phyloP scores from a whole-genome alignment of 1,140 invertebrate genomes.

The Cotesia typhae region DNA sequence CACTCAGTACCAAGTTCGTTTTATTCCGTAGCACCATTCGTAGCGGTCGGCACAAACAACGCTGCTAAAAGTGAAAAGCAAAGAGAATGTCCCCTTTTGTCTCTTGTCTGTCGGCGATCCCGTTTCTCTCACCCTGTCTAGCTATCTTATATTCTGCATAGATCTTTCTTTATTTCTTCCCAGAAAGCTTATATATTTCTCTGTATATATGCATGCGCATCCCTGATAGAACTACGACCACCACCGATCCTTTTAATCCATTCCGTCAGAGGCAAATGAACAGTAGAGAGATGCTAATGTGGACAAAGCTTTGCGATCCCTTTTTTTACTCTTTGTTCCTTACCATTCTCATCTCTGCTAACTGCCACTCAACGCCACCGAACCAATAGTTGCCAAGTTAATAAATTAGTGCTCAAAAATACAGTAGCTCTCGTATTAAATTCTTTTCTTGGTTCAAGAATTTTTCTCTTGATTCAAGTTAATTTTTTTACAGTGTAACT shows the following conservation, averaged over 20 bases:
- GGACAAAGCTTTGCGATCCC: conserved; percentile 1
- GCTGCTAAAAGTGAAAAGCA: conserved; percentile 16
- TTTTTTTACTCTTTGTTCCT: not conserved
- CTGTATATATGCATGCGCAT: not conserved
- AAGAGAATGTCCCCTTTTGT: not conserved
- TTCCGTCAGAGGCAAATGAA: conserved; percentile 38
- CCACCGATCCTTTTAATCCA: conserved; percentile 32
- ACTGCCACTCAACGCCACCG: not conserved
- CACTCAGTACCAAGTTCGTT: not conserved
- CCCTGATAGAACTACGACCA: not conserved
- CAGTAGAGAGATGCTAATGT: conserved; percentile 6
- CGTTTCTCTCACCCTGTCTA: not conserved
- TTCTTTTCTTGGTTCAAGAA: no score
- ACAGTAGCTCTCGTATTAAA: not conserved
- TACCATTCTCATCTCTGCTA: not conserved
- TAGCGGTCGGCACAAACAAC: conserved; percentile 26
- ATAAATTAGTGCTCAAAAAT: conserved; percentile 1
- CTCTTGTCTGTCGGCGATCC: not conserved
- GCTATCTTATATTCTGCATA: not conserved
- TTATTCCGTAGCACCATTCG: not conserved
- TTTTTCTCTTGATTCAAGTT: no score
- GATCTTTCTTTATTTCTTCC: conserved; percentile 9
- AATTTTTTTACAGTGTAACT: no score
- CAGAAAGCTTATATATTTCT: conserved; percentile 4
- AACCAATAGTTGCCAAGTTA: not conserved